These are phyloP conservation scores for Mycalesis mineus DNA, from an alignment of 2,888 invertebrate species.

Conservation along the genomic window DNA sequence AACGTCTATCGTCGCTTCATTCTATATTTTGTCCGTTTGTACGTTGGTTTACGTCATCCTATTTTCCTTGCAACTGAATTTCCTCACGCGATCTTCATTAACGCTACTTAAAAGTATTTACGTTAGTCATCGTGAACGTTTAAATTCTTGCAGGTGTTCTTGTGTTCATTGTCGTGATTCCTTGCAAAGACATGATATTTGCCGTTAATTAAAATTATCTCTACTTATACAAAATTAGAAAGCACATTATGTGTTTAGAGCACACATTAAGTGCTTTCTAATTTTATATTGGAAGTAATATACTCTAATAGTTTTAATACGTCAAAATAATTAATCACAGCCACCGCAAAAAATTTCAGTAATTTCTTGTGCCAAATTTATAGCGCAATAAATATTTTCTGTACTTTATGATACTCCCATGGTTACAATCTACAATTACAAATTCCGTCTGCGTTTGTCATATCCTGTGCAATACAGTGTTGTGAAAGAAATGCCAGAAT, in stretches of 20 bases:
- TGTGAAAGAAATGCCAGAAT: not conserved
- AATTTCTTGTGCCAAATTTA: not conserved
- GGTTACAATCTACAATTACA: not conserved
- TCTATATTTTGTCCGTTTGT: conserved; percentile 2
- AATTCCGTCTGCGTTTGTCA: conserved; percentile 3
- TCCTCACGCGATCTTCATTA: conserved; percentile 6
- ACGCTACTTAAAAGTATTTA: not conserved
- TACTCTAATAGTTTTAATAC: too few species aligned
- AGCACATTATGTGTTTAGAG: too few species aligned
- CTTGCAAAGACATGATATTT: not conserved
- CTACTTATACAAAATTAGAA: not conserved
- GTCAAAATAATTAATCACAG: too few species aligned
- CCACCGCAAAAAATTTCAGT: not conserved
- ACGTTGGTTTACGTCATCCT: conserved; percentile 11
- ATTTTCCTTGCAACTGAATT: conserved; percentile 12
- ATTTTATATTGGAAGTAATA: too few species aligned
- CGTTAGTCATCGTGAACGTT: not conserved
- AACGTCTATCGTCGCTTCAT: conserved; percentile 18
- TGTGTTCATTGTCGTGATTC: too few species aligned
- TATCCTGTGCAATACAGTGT: conserved; percentile 3
- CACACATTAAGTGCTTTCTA: too few species aligned
- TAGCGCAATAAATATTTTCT: not conserved
- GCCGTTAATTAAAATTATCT: not conserved
- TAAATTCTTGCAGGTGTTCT: not conserved
- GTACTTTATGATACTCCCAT: not conserved